A percentile compares a stretch with the other conserved stretches of the same genome.
phyloP scores from a whole-genome alignment of 2,113 vertebrate species.

The Romanogobio albipinnatus region DNA sequence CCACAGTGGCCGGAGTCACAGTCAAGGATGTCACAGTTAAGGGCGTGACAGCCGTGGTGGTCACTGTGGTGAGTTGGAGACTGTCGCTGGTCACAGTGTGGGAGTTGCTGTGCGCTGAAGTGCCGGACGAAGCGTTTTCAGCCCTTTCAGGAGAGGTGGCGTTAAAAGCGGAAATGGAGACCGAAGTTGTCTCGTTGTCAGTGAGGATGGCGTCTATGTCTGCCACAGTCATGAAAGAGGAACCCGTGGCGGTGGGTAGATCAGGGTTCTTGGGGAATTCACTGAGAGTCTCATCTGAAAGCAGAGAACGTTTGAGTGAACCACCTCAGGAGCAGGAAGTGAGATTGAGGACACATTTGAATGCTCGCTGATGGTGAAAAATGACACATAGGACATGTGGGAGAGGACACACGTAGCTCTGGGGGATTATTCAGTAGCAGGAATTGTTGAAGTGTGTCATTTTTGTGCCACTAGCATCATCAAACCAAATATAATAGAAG shows the following conservation, averaged over 20 bases:
- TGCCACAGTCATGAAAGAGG: constrained; percentile 67
- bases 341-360: constrained; percentile 14
- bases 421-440: background rate
- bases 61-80: constrained; percentile 67
- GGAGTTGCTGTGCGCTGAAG: constrained; percentile 18
- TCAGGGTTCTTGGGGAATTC: constrained; percentile 70
- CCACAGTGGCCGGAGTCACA: constrained; percentile 38
- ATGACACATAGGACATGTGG: constrained; percentile 26
- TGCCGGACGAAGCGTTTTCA: constrained; percentile 54
- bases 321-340: background rate
- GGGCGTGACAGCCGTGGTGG: constrained; percentile 60
- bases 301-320: constrained; percentile 2
- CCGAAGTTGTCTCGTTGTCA: constrained; percentile 67
- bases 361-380: constrained; percentile 23
- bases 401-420: background rate
- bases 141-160: constrained; percentile 60
- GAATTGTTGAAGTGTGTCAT: constrained; percentile 11
- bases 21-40: constrained; percentile 64
- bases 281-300: constrained; percentile 66
- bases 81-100: constrained; percentile 64
- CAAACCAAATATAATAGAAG: background rate
- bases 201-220: constrained; percentile 70
- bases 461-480: background rate
- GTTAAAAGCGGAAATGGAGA: constrained; percentile 73
- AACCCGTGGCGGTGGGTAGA: constrained; percentile 72